A percentile compares a stretch with the other conserved stretches of the same genome.
Evolutionary conservation across 2,888 invertebrate genomes (phyloP).

Genomic region (Anagyrus pseudococci): DNA sequence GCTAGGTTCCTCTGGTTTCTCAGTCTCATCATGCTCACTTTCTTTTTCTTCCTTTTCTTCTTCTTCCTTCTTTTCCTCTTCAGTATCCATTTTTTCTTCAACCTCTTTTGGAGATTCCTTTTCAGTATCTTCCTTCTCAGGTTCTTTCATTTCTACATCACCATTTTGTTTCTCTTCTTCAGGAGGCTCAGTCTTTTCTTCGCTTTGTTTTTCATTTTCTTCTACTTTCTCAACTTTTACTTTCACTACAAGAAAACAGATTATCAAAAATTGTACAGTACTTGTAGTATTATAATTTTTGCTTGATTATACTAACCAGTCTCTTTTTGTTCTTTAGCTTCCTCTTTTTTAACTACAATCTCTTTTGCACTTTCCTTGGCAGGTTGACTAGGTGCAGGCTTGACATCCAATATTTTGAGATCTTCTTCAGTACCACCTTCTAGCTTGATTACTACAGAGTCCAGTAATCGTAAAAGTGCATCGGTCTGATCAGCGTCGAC

Average conservation of each 20-base stretch:
- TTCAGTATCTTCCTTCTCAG: constrained; percentile 43
- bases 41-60: constrained; percentile 54
- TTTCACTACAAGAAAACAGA: constrained; percentile 29
- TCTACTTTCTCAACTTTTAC: constrained; percentile 46
- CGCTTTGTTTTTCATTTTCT: constrained; percentile 41
- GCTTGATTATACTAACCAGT: constrained; percentile 7
- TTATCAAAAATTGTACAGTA: no score
- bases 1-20: constrained; percentile 54
- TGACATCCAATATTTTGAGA: constrained; percentile 79
- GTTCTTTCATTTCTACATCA: constrained; percentile 38
- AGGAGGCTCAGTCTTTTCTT: constrained; percentile 26
- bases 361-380: constrained; percentile 40
- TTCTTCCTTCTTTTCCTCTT: constrained; percentile 52
- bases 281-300: background rate
- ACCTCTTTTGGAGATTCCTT: constrained; percentile 53
- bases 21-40: constrained; percentile 45
- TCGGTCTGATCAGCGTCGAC: constrained; percentile 88
- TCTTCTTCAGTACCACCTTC: constrained; percentile 94
- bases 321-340: constrained; percentile 38
- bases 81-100: constrained; percentile 50
- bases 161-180: constrained; percentile 34
- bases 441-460: constrained; percentile 94
- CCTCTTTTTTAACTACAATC: constrained; percentile 47
- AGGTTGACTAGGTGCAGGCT: constrained; percentile 45
- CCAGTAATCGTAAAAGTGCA: constrained; percentile 84